Evolutionary conservation across 2,113 vertebrate genomes (phyloP).

Genomic region (Regulus satrapa): DNA sequence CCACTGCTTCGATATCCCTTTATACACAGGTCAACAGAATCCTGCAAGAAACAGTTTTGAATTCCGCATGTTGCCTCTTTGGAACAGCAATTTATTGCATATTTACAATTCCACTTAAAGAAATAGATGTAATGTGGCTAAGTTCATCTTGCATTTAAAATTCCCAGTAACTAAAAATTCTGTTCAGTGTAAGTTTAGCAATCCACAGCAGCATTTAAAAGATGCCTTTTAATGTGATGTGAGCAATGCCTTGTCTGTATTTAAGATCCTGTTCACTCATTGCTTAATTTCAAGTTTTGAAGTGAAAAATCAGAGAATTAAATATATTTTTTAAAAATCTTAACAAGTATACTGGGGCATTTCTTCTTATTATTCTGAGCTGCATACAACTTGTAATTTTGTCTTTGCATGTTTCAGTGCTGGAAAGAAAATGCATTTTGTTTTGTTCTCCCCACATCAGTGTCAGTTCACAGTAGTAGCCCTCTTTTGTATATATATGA

Average conservation of each 20-base stretch:
- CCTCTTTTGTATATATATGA: conserved; percentile 33
- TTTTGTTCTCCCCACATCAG: neutral
- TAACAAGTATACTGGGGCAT: conserved; percentile 53
- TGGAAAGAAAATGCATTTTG: conserved; percentile 20
- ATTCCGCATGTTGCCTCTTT: conserved; percentile 53
- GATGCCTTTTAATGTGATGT: conserved; percentile 21
- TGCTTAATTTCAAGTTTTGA: conserved; percentile 27
- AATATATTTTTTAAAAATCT: conserved; percentile 13
- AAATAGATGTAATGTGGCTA: neutral
- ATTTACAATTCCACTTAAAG: conserved; percentile 19
- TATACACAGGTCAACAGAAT: neutral
- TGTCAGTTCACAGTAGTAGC: neutral
- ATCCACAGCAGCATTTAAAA: conserved; percentile 14
- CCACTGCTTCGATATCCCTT: neutral
- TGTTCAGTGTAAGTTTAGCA: conserved; percentile 7
- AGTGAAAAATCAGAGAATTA: conserved; percentile 53
- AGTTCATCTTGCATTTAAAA: conserved; percentile 26
- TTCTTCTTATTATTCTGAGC: conserved; percentile 46
- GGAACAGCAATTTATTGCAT: neutral
- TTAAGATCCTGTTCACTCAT: neutral
- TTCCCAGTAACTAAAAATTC: neutral
- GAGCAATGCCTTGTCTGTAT: conserved; percentile 31
- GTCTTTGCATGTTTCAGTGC: conserved; percentile 57
- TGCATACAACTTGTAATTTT: conserved; percentile 51
- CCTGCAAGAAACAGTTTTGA: conserved; percentile 24